A percentile compares a stretch with the other conserved stretches of the same genome.
Conservation (phyloP, 53 echinoderm and acorn worm species). For the Zoroaster sp. region DNA sequence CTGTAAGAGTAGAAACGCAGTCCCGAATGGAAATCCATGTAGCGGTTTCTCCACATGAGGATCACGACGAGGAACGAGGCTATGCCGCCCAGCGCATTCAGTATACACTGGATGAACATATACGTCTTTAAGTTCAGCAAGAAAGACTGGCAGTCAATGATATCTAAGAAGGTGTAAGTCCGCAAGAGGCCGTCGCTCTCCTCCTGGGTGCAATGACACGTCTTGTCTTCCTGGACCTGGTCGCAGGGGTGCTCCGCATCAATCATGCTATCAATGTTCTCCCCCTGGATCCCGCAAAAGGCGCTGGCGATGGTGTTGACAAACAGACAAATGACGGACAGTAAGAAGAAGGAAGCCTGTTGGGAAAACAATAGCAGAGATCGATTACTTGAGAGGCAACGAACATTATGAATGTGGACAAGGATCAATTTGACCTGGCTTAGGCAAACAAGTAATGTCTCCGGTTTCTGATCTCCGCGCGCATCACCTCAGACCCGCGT, state of each 20-base stretch:
- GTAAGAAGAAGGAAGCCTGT: constrained; percentile 90
- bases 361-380: neutral
- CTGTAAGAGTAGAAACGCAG: constrained; percentile 97
- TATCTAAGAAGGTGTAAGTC: constrained; percentile 77
- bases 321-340: constrained; percentile 92
- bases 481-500: too few relatives aligned
- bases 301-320: constrained; percentile 96
- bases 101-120: constrained; percentile 89
- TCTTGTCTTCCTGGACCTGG: constrained; percentile 35
- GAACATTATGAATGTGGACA: neutral
- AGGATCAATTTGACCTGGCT: too few relatives aligned
- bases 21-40: constrained; percentile 98
- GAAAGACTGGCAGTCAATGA: constrained; percentile 79
- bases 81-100: constrained; percentile 92
- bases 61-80: constrained; percentile 91
- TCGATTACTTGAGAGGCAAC: neutral
- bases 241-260: constrained; percentile 21
- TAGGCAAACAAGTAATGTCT: too few relatives aligned
- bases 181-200: constrained; percentile 68
- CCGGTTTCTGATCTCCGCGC: too few relatives aligned
- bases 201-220: constrained; percentile 67
- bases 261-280: constrained; percentile 59
- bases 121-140: constrained; percentile 89
- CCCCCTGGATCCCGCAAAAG: constrained; percentile 95
- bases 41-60: constrained; percentile 91